phyloP scores from a whole-genome alignment of 1,140 invertebrate species.

The Bemisia tabaci region DNA sequence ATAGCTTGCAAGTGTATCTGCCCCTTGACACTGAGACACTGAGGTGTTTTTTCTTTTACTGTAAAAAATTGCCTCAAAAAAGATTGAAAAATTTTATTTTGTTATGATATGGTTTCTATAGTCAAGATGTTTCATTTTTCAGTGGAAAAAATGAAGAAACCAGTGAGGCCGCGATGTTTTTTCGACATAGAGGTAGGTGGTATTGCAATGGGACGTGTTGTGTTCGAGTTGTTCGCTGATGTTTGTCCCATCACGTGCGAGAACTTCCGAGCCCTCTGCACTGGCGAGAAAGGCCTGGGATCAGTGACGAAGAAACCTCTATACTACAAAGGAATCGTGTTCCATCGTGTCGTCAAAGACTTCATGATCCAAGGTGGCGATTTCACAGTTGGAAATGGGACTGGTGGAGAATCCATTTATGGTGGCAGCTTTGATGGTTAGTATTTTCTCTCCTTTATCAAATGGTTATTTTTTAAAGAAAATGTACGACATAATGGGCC shows the following conservation, averaged over 20 bases:
- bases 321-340: constrained; percentile 60
- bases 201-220: constrained; percentile 70
- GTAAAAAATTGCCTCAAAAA: no score
- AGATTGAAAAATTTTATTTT: no score
- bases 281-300: constrained; percentile 71
- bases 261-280: constrained; percentile 85
- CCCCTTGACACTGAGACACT: no score
- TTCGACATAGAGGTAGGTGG: constrained; percentile 90
- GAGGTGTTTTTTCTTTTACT: no score
- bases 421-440: constrained; percentile 74
- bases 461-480: no score
- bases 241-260: constrained; percentile 85
- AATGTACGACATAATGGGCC: no score
- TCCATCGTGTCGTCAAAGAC: constrained; percentile 85
- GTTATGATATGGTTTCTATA: no score
- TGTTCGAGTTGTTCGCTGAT: constrained; percentile 88
- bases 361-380: constrained; percentile 85
- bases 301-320: constrained; percentile 51
- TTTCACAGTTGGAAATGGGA: constrained; percentile 79
- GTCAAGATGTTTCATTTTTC: no score
- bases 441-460: constrained; percentile 9
- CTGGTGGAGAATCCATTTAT: constrained; percentile 82
- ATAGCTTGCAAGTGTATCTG: no score
- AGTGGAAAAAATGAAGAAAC: constrained; percentile 21
- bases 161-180: constrained; percentile 53